These are phyloP conservation scores for Drosophila gaucha DNA, from an alignment of 2,888 invertebrate species.

Conservation along the genomic window DNA sequence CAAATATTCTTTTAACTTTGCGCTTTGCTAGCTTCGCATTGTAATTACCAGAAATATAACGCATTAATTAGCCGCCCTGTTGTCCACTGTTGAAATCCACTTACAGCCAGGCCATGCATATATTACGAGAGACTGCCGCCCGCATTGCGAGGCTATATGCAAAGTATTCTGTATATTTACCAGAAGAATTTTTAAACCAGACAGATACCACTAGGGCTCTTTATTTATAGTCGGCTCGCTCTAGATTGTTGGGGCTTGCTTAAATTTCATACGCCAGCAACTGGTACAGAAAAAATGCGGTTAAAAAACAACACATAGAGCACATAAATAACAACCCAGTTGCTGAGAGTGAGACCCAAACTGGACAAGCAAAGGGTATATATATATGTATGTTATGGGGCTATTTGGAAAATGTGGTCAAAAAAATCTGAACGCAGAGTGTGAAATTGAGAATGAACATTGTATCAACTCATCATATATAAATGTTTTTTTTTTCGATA, in stretches of 20 bases:
- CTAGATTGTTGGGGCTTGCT: slow-evolving; percentile 32
- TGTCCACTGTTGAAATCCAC: slow-evolving; percentile 32
- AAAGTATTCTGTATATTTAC: slow-evolving; percentile 11
- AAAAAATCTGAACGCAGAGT: neutral
- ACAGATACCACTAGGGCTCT: slow-evolving; percentile 13
- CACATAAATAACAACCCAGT: slow-evolving; percentile 44
- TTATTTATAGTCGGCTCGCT: slow-evolving; percentile 46
- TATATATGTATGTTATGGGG: neutral
- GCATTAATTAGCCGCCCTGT: slow-evolving; percentile 52
- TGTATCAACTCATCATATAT: neutral
- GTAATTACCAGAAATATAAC: slow-evolving; percentile 39
- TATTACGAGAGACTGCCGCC: slow-evolving; percentile 5
- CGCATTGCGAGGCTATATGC: slow-evolving; percentile 6
- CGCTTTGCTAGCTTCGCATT: slow-evolving; percentile 21
- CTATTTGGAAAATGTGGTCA: neutral
- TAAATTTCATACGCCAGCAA: slow-evolving; percentile 32
- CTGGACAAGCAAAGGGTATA: neutral
- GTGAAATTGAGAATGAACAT: neutral
- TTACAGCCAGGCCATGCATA: slow-evolving; percentile 13
- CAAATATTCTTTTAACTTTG: slow-evolving; percentile 33
- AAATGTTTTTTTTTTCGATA: neutral
- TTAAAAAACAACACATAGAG: slow-evolving; percentile 16
- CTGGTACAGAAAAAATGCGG: slow-evolving; percentile 11
- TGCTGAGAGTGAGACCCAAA: slow-evolving; percentile 3
- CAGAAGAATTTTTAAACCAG: neutral